Conservation (phyloP, 2,797 vertebrate genomes). For the Tragelaphus eurycerus region DNA sequence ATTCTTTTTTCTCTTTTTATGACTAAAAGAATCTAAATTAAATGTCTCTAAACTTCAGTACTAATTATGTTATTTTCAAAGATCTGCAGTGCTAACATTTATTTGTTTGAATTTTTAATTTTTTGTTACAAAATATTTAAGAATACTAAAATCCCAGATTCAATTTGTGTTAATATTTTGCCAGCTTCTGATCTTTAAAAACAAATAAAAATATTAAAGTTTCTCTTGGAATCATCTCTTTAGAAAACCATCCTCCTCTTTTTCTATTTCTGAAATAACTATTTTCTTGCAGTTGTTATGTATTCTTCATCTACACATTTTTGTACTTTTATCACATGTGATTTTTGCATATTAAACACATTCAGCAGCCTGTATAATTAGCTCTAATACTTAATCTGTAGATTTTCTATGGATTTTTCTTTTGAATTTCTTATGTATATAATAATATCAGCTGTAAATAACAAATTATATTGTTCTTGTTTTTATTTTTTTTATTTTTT, state of each 20-base stretch:
- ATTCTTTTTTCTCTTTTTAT: background rate
- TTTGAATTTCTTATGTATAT: background rate
- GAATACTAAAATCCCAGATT: background rate
- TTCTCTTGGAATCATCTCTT: background rate
- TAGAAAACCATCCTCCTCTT: background rate
- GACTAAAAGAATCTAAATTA: background rate
- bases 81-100: background rate
- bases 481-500: background rate
- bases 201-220: slow-evolving; percentile 1
- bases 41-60: background rate
- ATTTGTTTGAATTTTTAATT: slow-evolving; percentile 1
- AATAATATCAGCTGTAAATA: background rate
- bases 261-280: background rate
- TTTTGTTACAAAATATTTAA: background rate
- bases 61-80: background rate
- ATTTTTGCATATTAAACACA: background rate
- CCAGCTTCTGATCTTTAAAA: background rate
- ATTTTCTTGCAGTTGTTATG: background rate
- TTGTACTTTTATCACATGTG: background rate
- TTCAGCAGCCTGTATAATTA: background rate
- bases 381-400: background rate
- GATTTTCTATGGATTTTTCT: background rate
- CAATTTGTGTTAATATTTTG: slow-evolving; percentile 6
- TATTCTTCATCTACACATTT: background rate
- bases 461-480: background rate